Evolutionary conservation across 2,888 invertebrate species (phyloP), one percentile per base, ranked within the genome.

Genomic region (Acrobasis repandana): DNA sequence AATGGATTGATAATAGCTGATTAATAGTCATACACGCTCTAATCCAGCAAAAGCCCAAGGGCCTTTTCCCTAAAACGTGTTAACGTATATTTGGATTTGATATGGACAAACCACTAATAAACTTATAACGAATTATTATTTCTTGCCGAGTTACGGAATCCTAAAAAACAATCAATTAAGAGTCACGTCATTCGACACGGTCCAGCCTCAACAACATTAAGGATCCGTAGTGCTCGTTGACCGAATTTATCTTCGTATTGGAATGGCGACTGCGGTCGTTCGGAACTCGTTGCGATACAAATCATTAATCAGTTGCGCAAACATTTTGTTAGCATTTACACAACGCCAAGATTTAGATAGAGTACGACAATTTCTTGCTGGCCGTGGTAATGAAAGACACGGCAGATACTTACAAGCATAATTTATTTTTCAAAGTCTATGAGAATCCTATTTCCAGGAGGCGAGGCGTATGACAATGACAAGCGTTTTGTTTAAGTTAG

Each of bases 221-320:
- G 73, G 67, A 75, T 75, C 77, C 73, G 76, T 73, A 71, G 71
- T 71, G 74, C 75, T 78, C 77, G 75, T 79, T 84, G 81, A 80
- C 80, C 75, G 77, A 82, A 80, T 83, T 81, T 82, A 82, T 84
- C 77, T 79, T 67, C 70, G 69, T 69, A 69, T 72, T 69, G 67
- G 66, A 71, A 73, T 70, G 68, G 73, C 65, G 61, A 66, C 65
- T 63, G 61, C 65, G 68, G 67, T 68, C 70, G 66, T 67, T 67
- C 61, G 48, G 62, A 67, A 72, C 71, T 71, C 67, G 69, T 71
- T 73, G 66, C 65, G 70, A 74, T 73, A 73, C 70, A 72, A 68
- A 70, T 72, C 69, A 75, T 72, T 76, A 68, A 72, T 74, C 67
- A 74, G 70, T 71, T 68, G 67, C 67, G 67, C 64, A 69, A 69